Base-by-base conservation (phyloP, 2,888 invertebrate genomes). In the Lingula anatina region DNA sequence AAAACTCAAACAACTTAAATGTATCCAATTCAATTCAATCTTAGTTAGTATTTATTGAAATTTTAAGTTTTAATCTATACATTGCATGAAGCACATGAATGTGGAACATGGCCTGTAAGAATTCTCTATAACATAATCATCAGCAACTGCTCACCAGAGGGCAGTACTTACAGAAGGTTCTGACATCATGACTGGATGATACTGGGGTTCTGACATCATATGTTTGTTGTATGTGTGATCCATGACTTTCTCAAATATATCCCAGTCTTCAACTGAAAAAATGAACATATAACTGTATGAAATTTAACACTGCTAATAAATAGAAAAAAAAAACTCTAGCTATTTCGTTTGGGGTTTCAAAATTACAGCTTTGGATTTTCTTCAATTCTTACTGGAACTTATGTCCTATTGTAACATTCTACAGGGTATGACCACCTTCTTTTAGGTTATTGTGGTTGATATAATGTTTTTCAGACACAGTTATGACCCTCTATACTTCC, bases 131-230 rank as follows among this genome's bases (percentile, higher is more conserved):
- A n/a, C n/a, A n/a, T n/a, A n/a, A n/a, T n/a, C n/a, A n/a, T n/a
- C n/a, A n/a, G n/a, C n/a, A n/a, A n/a, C n/a, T n/a, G n/a, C 7
- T 43, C 26, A 20, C 12, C 7, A 7, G 26, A 41, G 7, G 43
- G 7, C 5, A 15, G 27, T 15, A 68, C 75, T 71, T 64, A 82
- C 81, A 2, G 96, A 90, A 0, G 96, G 90, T 78, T 99, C 99
- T 0, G 97, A 96, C 83, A 99, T 96, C 25, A 99, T 81, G 0
- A 95, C 91, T 23, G 97, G 97, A 77, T 99, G 99, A 72, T 89
- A 89, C 65, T 92, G 89, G 0, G 96, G 88, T 59, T 95, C 93
- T 0, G 94, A 93, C 60, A 91, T 89, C 50, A 99, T 90, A 35
- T 94, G 87, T 80, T 91, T 90, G 38, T 88, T 85, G 73, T 97